Evolutionary conservation across 2,113 vertebrate species (phyloP), one percentile per base, ranked within the genome.

Genomic region (Myocastor coypus): DNA sequence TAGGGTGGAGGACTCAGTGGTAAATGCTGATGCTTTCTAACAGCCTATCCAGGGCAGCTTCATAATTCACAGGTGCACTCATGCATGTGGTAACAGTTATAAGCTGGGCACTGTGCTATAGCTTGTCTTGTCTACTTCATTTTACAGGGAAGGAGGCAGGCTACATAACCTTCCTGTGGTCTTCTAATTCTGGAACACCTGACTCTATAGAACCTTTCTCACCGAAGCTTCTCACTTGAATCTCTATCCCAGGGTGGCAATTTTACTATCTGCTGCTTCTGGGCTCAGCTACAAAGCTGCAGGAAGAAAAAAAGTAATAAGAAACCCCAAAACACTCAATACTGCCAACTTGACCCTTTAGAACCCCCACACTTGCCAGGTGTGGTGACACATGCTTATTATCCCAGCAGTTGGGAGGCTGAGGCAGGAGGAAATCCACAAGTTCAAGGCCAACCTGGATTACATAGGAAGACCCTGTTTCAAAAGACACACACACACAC

Each of bases 51-150:
- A 13, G 32, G 52, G n/a, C 10, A 78, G 57, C 66, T 95, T 40
- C 78, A 52, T 26, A 92, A 91, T 90, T 91, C 83, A 82, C 28
- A 93, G 37, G 22, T 92, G 40, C 93, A 96, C 34, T 81, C 14
- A 71, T 61, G 16, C 28, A 59, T 26, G 78, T 66, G 68, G 12
- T 16, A 87, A 83, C 40, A 46, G 77, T 69, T 55, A 69, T 5
- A 42, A 77, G 69, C 40, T 9, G n/a, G 57, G 68, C 40, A 59
- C 9, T 83, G 50, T 32, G 55, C 26, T 59, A 63, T 59, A 63
- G 59, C 34, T 93, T 40, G 30, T 91, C 69, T 93, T 26, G 37
- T 85, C 69, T 95, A 87, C 61, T 10, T 52, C 24, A 83, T 19
- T 83, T 42, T 89, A 86, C 37, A 64, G 55, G 30, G 7, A 61